Evolutionary conservation across 2,113 vertebrate genomes (phyloP).

Genomic region (Dipodomys merriami): DNA sequence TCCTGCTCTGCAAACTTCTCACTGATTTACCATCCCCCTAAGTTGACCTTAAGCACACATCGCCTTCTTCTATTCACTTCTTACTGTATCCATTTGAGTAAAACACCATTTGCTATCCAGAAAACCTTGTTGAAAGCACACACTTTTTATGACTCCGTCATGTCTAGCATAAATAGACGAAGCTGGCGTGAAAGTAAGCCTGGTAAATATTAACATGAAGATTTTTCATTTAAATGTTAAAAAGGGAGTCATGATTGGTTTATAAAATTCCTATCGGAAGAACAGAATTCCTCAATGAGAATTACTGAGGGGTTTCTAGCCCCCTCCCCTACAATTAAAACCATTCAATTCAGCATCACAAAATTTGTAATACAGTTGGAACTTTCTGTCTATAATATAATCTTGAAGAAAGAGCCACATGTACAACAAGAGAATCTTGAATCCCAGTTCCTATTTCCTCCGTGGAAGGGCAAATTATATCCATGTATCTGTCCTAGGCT

Average conservation of each 20-base stretch:
- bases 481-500: not conserved
- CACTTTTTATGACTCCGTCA: not conserved
- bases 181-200: not conserved
- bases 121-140: not conserved
- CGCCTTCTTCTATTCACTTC: not conserved
- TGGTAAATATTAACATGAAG: conserved; percentile 2
- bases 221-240: not conserved
- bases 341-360: not conserved
- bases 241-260: not conserved
- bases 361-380: not conserved
- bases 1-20: not conserved
- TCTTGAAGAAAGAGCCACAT: not conserved
- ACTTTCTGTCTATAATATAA: not conserved
- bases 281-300: not conserved
- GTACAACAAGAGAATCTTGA: not conserved
- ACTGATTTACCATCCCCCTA: not conserved
- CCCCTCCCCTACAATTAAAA: not conserved
- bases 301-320: not conserved
- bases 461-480: not conserved
- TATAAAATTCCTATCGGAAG: conserved; percentile 18
- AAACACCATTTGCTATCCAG: not conserved
- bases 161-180: not conserved
- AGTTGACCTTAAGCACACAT: not conserved
- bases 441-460: no score
- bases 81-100: not conserved